A percentile compares a stretch with the other conserved stretches of the same genome.
These are phyloP conservation scores for Coranthus polyacanthus DNA, from an alignment of 2,797 vertebrate species.

Conservation along the genomic window DNA sequence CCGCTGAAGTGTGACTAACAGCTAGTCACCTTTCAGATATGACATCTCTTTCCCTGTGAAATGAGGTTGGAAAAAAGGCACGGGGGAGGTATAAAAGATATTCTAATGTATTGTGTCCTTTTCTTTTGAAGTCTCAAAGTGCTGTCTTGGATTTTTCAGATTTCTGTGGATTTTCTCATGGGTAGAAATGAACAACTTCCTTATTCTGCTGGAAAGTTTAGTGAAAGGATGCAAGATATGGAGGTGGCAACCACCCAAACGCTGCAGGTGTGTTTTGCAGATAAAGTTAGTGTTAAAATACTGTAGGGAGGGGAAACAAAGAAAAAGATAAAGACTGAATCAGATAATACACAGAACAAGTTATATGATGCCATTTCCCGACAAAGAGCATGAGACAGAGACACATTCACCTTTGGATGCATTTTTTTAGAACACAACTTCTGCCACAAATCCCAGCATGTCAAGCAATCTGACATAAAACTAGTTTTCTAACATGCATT, in stretches of 20 bases:
- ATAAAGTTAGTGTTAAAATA: conserved; percentile 65
- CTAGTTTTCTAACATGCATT: conserved; percentile 27
- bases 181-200: conserved; percentile 59
- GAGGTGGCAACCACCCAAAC: conserved; percentile 53
- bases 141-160: conserved; percentile 62
- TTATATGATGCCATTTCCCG: conserved; percentile 48
- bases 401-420: conserved; percentile 55
- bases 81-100: conserved; percentile 50
- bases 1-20: conserved; percentile 61
- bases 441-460: conserved; percentile 51
- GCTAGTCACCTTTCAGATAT: conserved; percentile 57
- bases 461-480: conserved; percentile 52
- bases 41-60: conserved; percentile 52
- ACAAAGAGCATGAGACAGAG: conserved; percentile 58
- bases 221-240: conserved; percentile 45
- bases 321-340: conserved; percentile 55
- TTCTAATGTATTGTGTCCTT: conserved; percentile 64
- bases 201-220: conserved; percentile 67
- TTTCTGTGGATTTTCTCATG: conserved; percentile 68
- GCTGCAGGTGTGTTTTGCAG: conserved; percentile 60
- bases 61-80: conserved; percentile 45
- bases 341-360: conserved; percentile 56
- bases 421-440: conserved; percentile 49
- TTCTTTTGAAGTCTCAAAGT: conserved; percentile 74
- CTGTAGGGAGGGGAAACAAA: conserved; percentile 41